These are phyloP conservation scores for Mythimna albipuncta DNA, from an alignment of 2,888 invertebrate genomes.

Conservation along the genomic window DNA sequence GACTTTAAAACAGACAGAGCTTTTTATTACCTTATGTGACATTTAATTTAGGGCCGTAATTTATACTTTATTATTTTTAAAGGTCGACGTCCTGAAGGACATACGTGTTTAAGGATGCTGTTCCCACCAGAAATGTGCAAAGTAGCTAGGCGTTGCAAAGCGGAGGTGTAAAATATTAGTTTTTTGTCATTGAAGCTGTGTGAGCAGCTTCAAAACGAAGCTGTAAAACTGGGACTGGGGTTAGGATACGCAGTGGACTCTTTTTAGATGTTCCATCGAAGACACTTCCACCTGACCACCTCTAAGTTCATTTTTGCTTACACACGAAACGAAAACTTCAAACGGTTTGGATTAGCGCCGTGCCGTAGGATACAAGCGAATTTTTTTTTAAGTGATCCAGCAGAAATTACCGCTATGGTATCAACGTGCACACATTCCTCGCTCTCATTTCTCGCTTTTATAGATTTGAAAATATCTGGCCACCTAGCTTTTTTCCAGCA, in stretches of 20 bases:
- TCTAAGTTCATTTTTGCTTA: too few species aligned
- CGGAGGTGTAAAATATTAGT: not conserved
- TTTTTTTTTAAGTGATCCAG: too few species aligned
- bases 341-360: too few species aligned
- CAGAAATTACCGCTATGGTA: too few species aligned
- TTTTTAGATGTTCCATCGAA: too few species aligned
- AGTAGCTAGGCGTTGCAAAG: not conserved
- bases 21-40: not conserved
- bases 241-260: not conserved
- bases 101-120: not conserved
- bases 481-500: not conserved
- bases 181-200: too few species aligned
- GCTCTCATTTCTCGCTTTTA: not conserved
- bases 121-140: not conserved
- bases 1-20: not conserved
- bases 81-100: constrained; percentile 25
- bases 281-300: too few species aligned
- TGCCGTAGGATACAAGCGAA: too few species aligned
- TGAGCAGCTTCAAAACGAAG: too few species aligned
- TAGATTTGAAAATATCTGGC: too few species aligned
- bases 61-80: constrained; percentile 27
- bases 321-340: too few species aligned
- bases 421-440: not conserved
- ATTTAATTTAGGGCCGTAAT: constrained; percentile 10
- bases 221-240: too few species aligned